Conservation (phyloP, 1,140 invertebrate genomes). For the Ectropis grisescens region DNA sequence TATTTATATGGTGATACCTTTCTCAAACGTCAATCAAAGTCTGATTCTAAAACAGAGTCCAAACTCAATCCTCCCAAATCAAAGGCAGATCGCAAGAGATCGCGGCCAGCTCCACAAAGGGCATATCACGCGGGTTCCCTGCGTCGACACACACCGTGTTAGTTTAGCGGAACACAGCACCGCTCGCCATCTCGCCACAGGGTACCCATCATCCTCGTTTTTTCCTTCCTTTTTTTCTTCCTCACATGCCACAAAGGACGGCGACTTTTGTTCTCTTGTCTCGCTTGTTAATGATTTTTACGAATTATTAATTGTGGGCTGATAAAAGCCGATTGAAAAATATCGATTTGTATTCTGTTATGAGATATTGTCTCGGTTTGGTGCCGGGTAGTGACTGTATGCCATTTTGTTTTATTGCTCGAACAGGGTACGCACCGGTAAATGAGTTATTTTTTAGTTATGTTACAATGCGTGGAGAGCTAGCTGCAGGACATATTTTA, state of each 20-base stretch:
- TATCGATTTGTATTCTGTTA: conserved; percentile 40
- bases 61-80: too few relatives aligned
- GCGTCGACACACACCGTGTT: conserved; percentile 53
- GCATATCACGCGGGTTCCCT: conserved; percentile 15
- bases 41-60: too few relatives aligned
- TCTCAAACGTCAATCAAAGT: too few relatives aligned
- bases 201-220: conserved; percentile 32
- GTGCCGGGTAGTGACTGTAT: too few relatives aligned
- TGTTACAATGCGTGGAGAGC: too few relatives aligned
- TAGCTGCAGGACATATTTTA: too few relatives aligned
- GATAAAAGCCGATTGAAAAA: conserved; percentile 59
- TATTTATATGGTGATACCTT: too few relatives aligned
- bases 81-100: too few relatives aligned
- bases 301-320: conserved; percentile 60
- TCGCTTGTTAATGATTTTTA: conserved; percentile 63
- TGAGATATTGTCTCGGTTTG: neutral
- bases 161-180: conserved; percentile 36
- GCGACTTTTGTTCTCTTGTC: conserved; percentile 62
- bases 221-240: conserved; percentile 35
- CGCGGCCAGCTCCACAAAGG: too few relatives aligned
- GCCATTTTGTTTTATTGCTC: too few relatives aligned
- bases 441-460: too few relatives aligned
- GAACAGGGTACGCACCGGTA: too few relatives aligned
- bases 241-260: conserved; percentile 48
- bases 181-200: conserved; percentile 33